These are phyloP conservation scores for Strigamia crassipes DNA, from an alignment of 2,888 invertebrate species.

Conservation along the genomic window DNA sequence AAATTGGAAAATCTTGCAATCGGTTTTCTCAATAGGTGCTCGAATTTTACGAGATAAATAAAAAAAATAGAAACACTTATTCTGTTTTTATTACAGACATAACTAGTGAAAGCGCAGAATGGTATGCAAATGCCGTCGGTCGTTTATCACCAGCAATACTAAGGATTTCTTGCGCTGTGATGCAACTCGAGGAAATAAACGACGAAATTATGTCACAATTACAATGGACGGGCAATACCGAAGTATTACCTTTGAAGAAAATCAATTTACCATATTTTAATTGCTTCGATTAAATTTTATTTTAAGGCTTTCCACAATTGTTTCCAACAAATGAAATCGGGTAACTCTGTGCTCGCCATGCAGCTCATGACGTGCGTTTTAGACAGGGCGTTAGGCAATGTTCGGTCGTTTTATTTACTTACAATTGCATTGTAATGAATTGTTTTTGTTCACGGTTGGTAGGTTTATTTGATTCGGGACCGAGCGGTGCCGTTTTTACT, in stretches of 20 bases:
- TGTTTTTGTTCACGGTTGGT: not conserved
- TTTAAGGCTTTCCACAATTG: not conserved
- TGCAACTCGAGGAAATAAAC: not conserved
- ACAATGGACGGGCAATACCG: not conserved
- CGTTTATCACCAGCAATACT: not conserved
- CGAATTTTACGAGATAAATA: not conserved
- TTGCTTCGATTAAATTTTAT: not conserved
- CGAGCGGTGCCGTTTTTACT: not conserved
- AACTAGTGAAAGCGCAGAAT: not conserved
- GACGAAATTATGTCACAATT: not conserved
- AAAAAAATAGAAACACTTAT: not conserved
- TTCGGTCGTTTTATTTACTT: not conserved
- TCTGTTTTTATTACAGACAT: not conserved
- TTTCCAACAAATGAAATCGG: not conserved
- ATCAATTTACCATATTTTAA: not conserved
- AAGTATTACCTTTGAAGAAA: not conserved
- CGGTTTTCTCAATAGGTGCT: not conserved
- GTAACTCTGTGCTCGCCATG: not conserved
- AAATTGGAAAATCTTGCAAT: not conserved
- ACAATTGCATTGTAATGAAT: not conserved
- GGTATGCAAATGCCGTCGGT: not conserved
- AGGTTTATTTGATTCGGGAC: not conserved
- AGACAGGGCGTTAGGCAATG: conserved; percentile 3
- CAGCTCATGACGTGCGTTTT: not conserved
- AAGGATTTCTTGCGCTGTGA: not conserved